Evolutionary conservation across 2,888 invertebrate species (phyloP).

Genomic region (Aspidapion aeneum): DNA sequence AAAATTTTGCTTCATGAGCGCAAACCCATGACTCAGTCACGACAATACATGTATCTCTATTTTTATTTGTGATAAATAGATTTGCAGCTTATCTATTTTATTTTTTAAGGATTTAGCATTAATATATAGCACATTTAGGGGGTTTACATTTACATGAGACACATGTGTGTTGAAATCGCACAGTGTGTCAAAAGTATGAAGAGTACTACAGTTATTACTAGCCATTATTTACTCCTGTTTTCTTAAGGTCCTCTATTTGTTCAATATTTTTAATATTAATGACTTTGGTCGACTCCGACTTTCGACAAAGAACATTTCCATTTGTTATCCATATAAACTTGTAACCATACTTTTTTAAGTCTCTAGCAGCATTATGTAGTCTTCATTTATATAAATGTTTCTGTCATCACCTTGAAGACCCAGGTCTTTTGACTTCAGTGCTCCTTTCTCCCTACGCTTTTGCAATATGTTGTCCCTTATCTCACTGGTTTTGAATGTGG

Average conservation of each 20-base stretch:
- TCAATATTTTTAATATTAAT: neutral
- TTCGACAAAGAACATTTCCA: neutral
- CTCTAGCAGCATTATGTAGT: neutral
- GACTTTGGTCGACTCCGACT: neutral
- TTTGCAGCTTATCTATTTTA: neutral
- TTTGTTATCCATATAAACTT: neutral
- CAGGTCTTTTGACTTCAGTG: neutral
- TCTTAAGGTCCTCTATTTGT: neutral
- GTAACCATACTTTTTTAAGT: neutral
- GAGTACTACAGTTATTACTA: neutral
- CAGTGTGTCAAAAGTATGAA: neutral
- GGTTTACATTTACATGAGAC: neutral
- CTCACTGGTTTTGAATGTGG: neutral
- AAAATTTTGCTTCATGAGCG: neutral
- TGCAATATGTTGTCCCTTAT: neutral
- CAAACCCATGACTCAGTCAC: neutral
- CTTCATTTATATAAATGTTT: neutral
- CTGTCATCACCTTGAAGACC: neutral
- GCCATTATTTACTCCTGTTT: neutral
- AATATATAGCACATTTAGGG: neutral
- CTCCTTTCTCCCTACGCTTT: neutral
- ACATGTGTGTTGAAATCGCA: neutral
- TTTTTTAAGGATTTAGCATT: neutral
- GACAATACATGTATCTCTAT: too few species aligned
- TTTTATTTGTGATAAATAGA: neutral